Evolutionary conservation across 2,888 invertebrate species (phyloP).

Genomic region (Endomychus coccineus): DNA sequence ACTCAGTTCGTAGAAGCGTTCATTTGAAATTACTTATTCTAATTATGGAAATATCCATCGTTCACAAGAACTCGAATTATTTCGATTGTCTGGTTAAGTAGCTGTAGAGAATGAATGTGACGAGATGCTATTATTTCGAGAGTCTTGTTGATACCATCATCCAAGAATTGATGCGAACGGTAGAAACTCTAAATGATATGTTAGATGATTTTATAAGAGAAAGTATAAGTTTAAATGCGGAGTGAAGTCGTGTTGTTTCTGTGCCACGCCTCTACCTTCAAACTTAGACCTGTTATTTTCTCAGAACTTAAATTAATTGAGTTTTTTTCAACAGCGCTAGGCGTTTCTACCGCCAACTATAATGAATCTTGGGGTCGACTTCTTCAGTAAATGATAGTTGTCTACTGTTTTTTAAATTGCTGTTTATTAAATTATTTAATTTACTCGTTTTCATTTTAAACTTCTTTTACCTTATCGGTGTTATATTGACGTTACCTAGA

Average conservation of each 20-base stretch:
- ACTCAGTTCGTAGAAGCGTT: too few species aligned
- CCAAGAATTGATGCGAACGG: too few species aligned
- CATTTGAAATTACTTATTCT: too few species aligned
- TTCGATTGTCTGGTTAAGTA: too few species aligned
- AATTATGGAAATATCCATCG: too few species aligned
- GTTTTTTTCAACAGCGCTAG: conserved; percentile 25
- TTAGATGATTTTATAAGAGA: not conserved
- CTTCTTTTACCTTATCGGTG: too few species aligned
- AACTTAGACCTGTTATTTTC: conserved; percentile 41
- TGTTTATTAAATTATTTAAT: conserved; percentile 33
- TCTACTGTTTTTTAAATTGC: conserved; percentile 37
- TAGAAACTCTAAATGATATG: too few species aligned
- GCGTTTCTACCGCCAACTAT: conserved; percentile 31
- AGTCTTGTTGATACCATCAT: too few species aligned
- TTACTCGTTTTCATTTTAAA: conserved; percentile 19
- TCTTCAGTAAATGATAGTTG: conserved; percentile 39
- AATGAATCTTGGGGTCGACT: conserved; percentile 34
- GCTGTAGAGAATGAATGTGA: too few species aligned
- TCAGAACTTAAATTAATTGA: conserved; percentile 42
- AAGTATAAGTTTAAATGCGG: not conserved
- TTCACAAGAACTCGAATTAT: too few species aligned
- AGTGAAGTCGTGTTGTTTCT: conserved; percentile 25
- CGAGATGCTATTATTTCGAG: too few species aligned
- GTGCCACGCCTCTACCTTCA: conserved; percentile 30
- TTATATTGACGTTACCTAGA: too few species aligned